Percentiles rank a stretch among this genome's conserved stretches.
Evolutionary conservation across 2,888 invertebrate genomes (phyloP).

Genomic region (Taphrorychus bicolor): DNA sequence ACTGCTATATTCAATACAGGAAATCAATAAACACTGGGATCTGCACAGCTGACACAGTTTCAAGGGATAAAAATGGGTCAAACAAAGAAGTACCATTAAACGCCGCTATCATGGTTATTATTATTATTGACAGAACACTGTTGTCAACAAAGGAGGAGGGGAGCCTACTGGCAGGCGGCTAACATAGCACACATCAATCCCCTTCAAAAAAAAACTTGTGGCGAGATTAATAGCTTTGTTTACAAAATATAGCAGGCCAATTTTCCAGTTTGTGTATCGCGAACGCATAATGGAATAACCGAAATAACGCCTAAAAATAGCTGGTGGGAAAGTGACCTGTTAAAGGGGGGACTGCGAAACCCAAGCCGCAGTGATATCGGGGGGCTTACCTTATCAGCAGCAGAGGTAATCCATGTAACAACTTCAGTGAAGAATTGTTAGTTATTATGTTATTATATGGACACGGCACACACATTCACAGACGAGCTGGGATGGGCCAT

Average conservation of each 20-base stretch:
- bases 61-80: not conserved
- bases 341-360: not conserved
- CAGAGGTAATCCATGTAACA: constrained; percentile 57
- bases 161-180: no score
- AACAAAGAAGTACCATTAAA: not conserved
- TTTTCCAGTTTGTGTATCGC: not conserved
- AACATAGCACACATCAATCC: not conserved
- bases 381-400: constrained; percentile 56
- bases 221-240: constrained; percentile 20
- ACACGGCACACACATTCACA: constrained; percentile 61
- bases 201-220: constrained; percentile 19
- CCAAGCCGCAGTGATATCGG: not conserved
- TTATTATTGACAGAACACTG: not conserved
- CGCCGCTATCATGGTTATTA: no score
- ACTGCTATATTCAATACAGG: no score
- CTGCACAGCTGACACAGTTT: not conserved
- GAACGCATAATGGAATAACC: not conserved
- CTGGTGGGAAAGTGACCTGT: not conserved
- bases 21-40: constrained; percentile 9
- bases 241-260: constrained; percentile 11
- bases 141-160: no score
- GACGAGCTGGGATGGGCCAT: constrained; percentile 61
- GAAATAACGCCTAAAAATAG: not conserved
- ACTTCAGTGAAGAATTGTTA: constrained; percentile 49
- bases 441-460: no score